phyloP scores from a whole-genome alignment of 2,888 invertebrate species.

The Caenorhabditis becei region DNA sequence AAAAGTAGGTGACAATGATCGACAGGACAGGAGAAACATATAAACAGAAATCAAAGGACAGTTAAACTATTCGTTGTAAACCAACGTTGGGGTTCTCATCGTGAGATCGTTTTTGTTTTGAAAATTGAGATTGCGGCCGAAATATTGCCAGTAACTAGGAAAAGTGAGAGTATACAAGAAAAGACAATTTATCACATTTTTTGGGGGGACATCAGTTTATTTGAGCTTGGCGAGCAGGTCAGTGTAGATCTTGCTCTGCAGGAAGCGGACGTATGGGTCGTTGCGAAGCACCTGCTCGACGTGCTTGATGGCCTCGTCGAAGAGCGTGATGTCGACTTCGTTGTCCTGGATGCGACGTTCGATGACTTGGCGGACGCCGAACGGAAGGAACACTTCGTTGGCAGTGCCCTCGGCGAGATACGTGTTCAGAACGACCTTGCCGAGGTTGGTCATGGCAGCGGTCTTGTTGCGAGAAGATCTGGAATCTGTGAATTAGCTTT shows the following conservation, averaged over 20 bases:
- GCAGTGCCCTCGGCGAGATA: constrained; percentile 78
- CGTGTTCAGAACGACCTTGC: constrained; percentile 75
- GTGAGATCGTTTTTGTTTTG: too few species aligned
- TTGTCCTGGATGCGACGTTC: constrained; percentile 74
- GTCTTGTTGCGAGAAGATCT: constrained; percentile 73
- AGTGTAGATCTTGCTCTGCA: constrained; percentile 76
- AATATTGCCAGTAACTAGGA: not conserved
- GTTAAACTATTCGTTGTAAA: too few species aligned
- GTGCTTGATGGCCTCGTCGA: constrained; percentile 80
- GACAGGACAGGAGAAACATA: too few species aligned
- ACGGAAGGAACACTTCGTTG: constrained; percentile 81
- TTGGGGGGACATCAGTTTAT: not conserved
- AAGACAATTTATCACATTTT: not conserved
- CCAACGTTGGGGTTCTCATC: too few species aligned
- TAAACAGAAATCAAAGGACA: too few species aligned
- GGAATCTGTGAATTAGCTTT: not conserved
- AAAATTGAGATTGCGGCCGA: not conserved
- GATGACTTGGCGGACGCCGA: constrained; percentile 78
- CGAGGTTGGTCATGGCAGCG: constrained; percentile 78
- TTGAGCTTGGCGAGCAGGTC: constrained; percentile 69
- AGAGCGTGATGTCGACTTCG: constrained; percentile 77
- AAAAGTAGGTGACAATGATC: too few species aligned
- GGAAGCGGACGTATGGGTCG: constrained; percentile 80
- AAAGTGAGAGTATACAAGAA: too few species aligned
- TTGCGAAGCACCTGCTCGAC: constrained; percentile 78